Conservation (phyloP, 2,797 vertebrate species). For the Cheirogaleus major region DNA sequence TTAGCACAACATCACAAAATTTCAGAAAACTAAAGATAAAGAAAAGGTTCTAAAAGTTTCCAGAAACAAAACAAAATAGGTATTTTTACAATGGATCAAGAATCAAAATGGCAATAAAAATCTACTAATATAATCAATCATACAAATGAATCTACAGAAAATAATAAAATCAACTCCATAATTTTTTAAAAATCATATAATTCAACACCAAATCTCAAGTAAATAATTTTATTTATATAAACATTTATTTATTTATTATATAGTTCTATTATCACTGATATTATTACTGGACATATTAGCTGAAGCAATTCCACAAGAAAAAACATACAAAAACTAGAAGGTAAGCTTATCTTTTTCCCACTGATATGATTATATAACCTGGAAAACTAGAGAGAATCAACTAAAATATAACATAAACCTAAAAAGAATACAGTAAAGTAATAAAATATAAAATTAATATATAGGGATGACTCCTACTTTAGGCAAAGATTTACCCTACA, state of each 20-base stretch:
- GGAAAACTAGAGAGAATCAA: neutral
- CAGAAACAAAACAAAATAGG: neutral
- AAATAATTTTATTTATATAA: neutral
- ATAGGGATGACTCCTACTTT: neutral
- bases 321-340: conserved; percentile 5
- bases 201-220: conserved; percentile 10
- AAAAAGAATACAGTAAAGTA: neutral
- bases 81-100: neutral
- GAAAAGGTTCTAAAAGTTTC: neutral
- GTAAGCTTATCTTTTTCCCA: neutral
- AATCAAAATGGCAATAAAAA: neutral
- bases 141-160: neutral
- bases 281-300: neutral
- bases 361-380: neutral
- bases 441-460: conserved; percentile 17
- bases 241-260: too few relatives aligned
- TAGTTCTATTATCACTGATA: neutral
- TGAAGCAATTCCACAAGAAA: neutral
- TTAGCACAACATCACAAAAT: neutral
- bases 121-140: neutral
- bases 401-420: neutral
- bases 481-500: neutral
- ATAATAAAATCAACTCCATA: conserved; percentile 7
- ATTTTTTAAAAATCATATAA: neutral
- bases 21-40: neutral